These are phyloP conservation scores for Leptestheria dahalacensis DNA, from an alignment of 1,140 invertebrate genomes.

Conservation along the genomic window DNA sequence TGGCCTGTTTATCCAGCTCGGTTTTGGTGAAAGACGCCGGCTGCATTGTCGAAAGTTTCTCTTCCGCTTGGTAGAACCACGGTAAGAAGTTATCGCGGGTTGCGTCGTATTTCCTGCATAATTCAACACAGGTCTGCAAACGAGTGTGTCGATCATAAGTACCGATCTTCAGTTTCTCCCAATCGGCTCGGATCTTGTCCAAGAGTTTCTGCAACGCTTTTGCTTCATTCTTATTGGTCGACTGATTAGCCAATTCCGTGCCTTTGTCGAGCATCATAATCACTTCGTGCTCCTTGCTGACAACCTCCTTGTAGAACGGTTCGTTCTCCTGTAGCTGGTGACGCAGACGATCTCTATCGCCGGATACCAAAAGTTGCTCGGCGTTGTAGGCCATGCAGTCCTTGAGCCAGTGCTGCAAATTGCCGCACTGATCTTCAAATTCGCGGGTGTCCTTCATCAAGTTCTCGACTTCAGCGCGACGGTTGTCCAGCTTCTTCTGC, in stretches of 20 bases:
- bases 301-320: constrained; percentile 71
- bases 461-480: constrained; percentile 77
- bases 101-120: constrained; percentile 76
- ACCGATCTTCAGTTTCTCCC: constrained; percentile 77
- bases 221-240: constrained; percentile 28
- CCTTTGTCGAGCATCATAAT: constrained; percentile 89
- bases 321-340: constrained; percentile 77
- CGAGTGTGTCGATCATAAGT: constrained; percentile 66
- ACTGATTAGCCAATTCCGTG: constrained; percentile 48
- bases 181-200: constrained; percentile 70
- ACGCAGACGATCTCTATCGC: constrained; percentile 61
- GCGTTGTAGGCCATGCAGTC: constrained; percentile 50
- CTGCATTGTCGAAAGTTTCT: constrained; percentile 60
- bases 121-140: constrained; percentile 59
- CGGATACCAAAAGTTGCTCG: constrained; percentile 65
- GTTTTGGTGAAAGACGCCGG: constrained; percentile 61
- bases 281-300: constrained; percentile 79
- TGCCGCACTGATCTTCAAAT: constrained; percentile 68
- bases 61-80: constrained; percentile 74
- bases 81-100: constrained; percentile 69
- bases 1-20: constrained; percentile 73
- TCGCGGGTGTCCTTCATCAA: constrained; percentile 65
- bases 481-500: constrained; percentile 74
- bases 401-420: constrained; percentile 73
- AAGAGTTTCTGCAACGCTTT: constrained; percentile 47